Conservation (phyloP, 2,113 vertebrate genomes). For the Ciconia stormi region DNA sequence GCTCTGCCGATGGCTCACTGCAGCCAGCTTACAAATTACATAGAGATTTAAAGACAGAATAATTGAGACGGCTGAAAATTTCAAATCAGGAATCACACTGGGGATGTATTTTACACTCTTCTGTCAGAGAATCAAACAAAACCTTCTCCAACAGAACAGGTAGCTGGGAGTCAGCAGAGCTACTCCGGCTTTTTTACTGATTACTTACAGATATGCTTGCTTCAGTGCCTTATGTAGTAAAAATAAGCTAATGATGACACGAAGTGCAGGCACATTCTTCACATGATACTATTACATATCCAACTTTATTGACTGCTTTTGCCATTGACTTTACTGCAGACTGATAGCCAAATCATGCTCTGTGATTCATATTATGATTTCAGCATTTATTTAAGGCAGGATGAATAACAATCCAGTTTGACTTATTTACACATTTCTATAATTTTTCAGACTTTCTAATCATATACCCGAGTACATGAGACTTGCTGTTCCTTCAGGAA, state of each 20-base stretch:
- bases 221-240: neutral
- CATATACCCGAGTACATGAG: neutral
- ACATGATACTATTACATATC: neutral
- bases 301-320: neutral
- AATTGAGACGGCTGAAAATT: neutral
- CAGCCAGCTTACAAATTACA: neutral
- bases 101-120: neutral
- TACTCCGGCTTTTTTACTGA: neutral
- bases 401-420: neutral
- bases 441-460: neutral
- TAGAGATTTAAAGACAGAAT: neutral
- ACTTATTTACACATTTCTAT: neutral
- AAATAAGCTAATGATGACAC: neutral
- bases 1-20: neutral
- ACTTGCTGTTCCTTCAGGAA: neutral
- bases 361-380: neutral
- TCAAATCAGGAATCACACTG: neutral
- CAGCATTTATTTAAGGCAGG: neutral
- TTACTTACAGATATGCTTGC: neutral
- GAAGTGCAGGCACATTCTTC: neutral
- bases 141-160: neutral
- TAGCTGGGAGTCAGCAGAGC: neutral
- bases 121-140: neutral
- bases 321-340: neutral
- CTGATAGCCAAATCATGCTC: neutral